Evolutionary conservation across 92 coral and sea anemone genomes (phyloP).

Genomic region (Desmophyllum pertusum): DNA sequence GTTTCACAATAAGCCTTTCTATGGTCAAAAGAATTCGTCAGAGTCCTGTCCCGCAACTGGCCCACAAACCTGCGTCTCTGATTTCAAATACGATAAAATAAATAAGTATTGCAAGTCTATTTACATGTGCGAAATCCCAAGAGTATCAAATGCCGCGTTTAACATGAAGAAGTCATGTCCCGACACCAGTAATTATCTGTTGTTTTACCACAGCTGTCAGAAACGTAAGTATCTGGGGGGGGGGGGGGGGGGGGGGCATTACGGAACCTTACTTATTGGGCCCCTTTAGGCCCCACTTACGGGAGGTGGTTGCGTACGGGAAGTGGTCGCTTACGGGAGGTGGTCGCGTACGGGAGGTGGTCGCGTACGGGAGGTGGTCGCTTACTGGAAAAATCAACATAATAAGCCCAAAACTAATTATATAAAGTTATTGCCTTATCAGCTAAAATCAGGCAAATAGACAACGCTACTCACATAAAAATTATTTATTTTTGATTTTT

Average conservation of each 20-base stretch:
- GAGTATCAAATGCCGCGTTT: slow-evolving; percentile 14
- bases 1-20: slow-evolving; percentile 29
- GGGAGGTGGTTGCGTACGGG: no score
- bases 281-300: no score
- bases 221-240: slow-evolving; percentile 18
- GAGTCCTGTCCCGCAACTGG: slow-evolving; percentile 4
- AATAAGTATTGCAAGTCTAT: background rate
- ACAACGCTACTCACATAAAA: no score
- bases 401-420: no score
- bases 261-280: no score
- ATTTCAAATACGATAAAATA: background rate
- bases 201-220: slow-evolving; percentile 64
- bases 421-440: no score
- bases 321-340: no score
- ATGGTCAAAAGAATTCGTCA: slow-evolving; percentile 39
- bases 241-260: background rate
- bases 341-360: no score
- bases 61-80: background rate
- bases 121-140: slow-evolving; percentile 9
- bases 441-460: no score
- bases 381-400: no score
- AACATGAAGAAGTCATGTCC: slow-evolving; percentile 33
- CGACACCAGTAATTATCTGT: slow-evolving; percentile 31
- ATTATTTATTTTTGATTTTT: no score
- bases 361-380: no score